These are phyloP conservation scores for Phrynocephalus forsythii DNA, from an alignment of 2,797 vertebrate species.

Conservation along the genomic window DNA sequence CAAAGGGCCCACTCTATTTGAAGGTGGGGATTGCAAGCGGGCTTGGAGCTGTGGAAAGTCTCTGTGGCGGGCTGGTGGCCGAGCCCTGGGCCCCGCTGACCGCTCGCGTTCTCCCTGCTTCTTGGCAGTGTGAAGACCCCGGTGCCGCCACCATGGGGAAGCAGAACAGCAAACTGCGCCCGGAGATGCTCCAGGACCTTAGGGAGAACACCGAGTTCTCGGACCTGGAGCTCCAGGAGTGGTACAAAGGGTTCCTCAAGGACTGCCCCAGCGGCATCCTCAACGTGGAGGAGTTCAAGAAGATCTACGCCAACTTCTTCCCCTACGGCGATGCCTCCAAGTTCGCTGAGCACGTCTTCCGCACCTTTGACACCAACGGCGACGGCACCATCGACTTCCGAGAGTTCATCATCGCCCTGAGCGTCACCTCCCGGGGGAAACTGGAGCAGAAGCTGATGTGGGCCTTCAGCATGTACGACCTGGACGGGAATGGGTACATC, in stretches of 20 bases:
- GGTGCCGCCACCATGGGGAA: constrained; percentile 77
- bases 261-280: constrained; percentile 86
- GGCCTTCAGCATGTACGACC: constrained; percentile 88
- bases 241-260: constrained; percentile 87
- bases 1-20: too few species aligned
- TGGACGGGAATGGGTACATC: constrained; percentile 86
- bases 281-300: constrained; percentile 86
- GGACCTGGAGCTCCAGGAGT: constrained; percentile 84
- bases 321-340: constrained; percentile 84
- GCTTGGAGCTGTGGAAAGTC: too few species aligned
- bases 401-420: constrained; percentile 87
- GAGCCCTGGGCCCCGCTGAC: too few species aligned
- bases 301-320: constrained; percentile 87
- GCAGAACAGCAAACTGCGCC: constrained; percentile 86
- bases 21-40: too few species aligned
- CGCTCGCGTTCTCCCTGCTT: not conserved
- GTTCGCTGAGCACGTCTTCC: constrained; percentile 85
- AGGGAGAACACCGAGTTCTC: constrained; percentile 86
- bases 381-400: constrained; percentile 86
- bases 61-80: too few species aligned
- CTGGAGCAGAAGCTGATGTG: constrained; percentile 88
- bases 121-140: not conserved
- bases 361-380: constrained; percentile 88
- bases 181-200: constrained; percentile 85
- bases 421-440: constrained; percentile 83